Evolutionary conservation across 2,113 vertebrate species (phyloP).

Genomic region (Zosterops hypoxanthus): DNA sequence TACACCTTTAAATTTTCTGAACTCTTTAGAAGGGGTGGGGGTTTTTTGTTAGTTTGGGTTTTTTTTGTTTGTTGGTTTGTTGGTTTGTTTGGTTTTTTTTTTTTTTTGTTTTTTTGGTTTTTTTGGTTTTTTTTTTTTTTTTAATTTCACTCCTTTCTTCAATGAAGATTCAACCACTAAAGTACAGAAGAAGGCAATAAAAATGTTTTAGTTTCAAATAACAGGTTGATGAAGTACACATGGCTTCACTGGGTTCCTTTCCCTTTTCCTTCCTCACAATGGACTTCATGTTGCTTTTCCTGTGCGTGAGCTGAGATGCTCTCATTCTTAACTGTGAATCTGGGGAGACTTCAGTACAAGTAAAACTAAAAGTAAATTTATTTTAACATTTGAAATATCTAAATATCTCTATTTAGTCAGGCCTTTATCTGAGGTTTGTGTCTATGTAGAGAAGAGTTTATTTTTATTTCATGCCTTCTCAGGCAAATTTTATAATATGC

Average conservation of each 20-base stretch:
- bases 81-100: too few species aligned
- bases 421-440: not conserved
- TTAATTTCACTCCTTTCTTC: not conserved
- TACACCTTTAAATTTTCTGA: not conserved
- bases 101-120: too few species aligned
- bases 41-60: too few species aligned
- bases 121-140: not conserved
- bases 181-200: not conserved
- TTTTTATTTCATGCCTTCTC: not conserved
- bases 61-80: too few species aligned
- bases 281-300: not conserved
- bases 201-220: not conserved
- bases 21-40: not conserved
- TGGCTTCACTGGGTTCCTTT: not conserved
- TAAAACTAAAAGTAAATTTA: not conserved
- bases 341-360: not conserved
- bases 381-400: not conserved
- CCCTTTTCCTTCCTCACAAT: not conserved
- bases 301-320: not conserved
- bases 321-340: not conserved
- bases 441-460: not conserved
- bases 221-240: accelerated
- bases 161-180: not conserved
- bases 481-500: not conserved
- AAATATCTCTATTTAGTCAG: not conserved